Percentiles rank a stretch among this genome's conserved stretches.
phyloP scores from a whole-genome alignment of 64 coral and sea anemone species.

The Actinia tenebrosa region DNA sequence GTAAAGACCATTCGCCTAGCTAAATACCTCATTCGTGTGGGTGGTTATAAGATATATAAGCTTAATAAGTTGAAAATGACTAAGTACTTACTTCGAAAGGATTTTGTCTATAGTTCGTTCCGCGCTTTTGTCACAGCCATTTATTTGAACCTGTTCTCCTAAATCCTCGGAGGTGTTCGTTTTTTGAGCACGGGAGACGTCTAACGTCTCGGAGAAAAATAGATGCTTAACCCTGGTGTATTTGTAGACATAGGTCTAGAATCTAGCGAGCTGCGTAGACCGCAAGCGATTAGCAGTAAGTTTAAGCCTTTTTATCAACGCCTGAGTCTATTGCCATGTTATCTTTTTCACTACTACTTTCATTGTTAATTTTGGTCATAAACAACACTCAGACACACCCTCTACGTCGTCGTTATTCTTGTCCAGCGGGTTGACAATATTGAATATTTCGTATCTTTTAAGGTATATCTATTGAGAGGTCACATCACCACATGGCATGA shows the following conservation, averaged over 20 bases:
- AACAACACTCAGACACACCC: not conserved
- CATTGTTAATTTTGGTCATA: not conserved
- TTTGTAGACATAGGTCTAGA: slow-evolving; percentile 2
- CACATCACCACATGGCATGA: not conserved
- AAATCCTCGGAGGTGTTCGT: not conserved
- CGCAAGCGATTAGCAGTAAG: not conserved
- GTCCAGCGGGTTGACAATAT: not conserved
- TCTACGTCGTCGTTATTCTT: not conserved
- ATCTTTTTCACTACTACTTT: not conserved
- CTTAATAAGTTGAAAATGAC: not conserved
- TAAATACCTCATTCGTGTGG: not conserved
- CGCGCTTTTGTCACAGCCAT: not conserved
- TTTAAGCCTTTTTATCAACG: slow-evolving; percentile 4
- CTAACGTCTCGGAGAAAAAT: not conserved
- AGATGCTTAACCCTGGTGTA: not conserved
- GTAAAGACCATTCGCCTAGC: not conserved
- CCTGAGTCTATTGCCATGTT: not conserved
- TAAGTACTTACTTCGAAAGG: not conserved
- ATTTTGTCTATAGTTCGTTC: not conserved
- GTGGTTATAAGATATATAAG: not conserved
- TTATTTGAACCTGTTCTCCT: not conserved
- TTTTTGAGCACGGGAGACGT: not conserved
- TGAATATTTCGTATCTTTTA: not conserved
- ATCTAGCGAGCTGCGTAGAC: not conserved
- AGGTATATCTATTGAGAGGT: not conserved